Evolutionary conservation across 2,113 vertebrate genomes (phyloP), one percentile per base, ranked within the genome.

Genomic region (Parus major): DNA sequence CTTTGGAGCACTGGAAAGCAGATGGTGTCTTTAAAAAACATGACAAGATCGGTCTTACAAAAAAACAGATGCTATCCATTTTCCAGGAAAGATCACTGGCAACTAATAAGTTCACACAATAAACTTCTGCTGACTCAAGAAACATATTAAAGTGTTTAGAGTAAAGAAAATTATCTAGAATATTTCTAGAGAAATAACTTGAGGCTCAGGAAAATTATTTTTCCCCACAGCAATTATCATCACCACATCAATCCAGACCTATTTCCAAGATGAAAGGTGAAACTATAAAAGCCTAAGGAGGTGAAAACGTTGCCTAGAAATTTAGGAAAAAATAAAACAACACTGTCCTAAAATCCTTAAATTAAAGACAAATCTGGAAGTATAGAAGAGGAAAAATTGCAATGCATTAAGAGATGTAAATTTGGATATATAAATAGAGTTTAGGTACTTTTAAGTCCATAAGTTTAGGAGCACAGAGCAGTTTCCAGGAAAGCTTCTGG

Each of bases 1-100:
- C 92, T 80, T 42, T 42, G 66, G 78, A 95, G 71, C 31, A 33
- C 75, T 81, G 83, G 68, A 49, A 94, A 97, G 91, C 97, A 97
- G 97, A 94, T 95, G 97, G 95, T 21, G 20, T 15, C 96, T 91
- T 91, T 87, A 90, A 83, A 95, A 95, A 93, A 92, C 94, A 90
- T 57, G 86, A 80, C 29, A 23, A 59, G 44, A 83, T 94, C 50
- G 46, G 66, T 79, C 72, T 89, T 42, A n/a, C 41, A 50, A 68
- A 84, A 90, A 93, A 61, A 0, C 82, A 95, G 93, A 89, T 91
- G 77, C 39, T 52, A 39, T 59, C 61, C 46, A 46, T 66, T 88
- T 81, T 66, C 46, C 68, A 92, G 57, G 68, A 70, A 92, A 72
- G 87, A 92, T 76, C n/a, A 53, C 78, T 44, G 36, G 55, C 80